Evolutionary conservation across 2,888 invertebrate genomes (phyloP).

Genomic region (Heliconius ethilla): DNA sequence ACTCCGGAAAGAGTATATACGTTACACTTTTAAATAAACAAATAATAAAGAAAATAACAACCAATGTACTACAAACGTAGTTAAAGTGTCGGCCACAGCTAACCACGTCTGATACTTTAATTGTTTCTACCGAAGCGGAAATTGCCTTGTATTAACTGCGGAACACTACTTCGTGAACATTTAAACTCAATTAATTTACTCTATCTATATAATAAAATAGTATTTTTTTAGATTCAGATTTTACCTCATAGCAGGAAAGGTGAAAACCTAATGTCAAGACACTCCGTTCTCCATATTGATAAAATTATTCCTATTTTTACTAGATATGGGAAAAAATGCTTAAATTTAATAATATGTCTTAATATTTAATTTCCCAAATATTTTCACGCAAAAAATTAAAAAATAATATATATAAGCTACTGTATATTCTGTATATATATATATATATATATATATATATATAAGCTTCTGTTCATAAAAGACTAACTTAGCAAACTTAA

Average conservation of each 20-base stretch:
- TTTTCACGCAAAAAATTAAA: no score
- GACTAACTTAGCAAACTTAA: conserved; percentile 5
- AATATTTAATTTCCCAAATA: no score
- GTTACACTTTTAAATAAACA: background rate
- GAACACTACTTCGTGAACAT: conserved; percentile 1
- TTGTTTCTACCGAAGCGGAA: conserved; percentile 20
- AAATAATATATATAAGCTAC: no score
- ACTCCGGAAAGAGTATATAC: background rate
- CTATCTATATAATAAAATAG: background rate
- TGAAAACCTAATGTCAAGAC: background rate
- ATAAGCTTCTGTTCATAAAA: background rate
- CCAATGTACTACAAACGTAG: conserved; percentile 11
- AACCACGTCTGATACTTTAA: conserved; percentile 23
- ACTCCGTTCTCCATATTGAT: background rate
- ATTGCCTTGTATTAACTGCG: conserved; percentile 18
- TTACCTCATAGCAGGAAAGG: background rate
- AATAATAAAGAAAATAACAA: background rate
- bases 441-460: no score
- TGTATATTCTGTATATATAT: no score
- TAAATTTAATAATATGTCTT: no score
- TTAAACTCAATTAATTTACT: background rate
- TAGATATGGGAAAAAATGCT: no score
- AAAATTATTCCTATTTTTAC: no score
- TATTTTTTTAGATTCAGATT: no score
- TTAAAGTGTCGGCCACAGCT: conserved; percentile 10